Base-by-base conservation (phyloP, 1,140 invertebrate genomes). In the Eriocheir sinensis region DNA sequence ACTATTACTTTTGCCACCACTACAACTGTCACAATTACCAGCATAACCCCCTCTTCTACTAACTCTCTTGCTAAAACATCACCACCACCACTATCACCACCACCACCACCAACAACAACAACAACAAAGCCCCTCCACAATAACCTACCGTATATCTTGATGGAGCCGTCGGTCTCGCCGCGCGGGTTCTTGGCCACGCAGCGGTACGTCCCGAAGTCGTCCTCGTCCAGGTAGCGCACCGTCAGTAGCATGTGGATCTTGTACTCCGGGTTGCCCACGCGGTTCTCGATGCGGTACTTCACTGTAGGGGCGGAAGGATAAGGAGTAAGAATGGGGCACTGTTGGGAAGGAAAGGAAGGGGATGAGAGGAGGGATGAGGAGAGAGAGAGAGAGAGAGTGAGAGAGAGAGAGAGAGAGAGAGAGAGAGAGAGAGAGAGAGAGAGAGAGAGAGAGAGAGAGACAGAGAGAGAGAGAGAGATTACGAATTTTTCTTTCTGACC, bases 101-200 rank as follows among this genome's bases (percentile, higher is more conserved):
- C 81, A 32, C 81, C 81, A 85, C 81, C 9, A 36, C 34, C 9
- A 36, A 60, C 15, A 36, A 91, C 17, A 8, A 34, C 79, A 92
- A 8, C 12, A n/a, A 32, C 80, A 48, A 40, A n/a, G n/a, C n/a
- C n/a, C n/a, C n/a, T n/a, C 15, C 17, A n/a, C 1, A 15, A 44
- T 27, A 53, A 15, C 60, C 95, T 92, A 96, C 95, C 93, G 93
- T 96, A 96, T 12, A 96, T 94, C 88, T 96, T 97, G 96, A 99
- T 99, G 79, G 98, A 98, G 81, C 98, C 98, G 96, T 99, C 98
- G 8, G 98, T 99, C 97, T 99, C 98, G 94, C 98, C 98, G 90
- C 98, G 97, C 38, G 98, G 98, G 97, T 99, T 99, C 97, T 99
- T 99, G 72, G 98, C 98, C 2, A 99, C 98, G 96, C 99, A 99